phyloP scores from a whole-genome alignment of 2,797 vertebrate genomes.

The Poeciliopsis presidionis region DNA sequence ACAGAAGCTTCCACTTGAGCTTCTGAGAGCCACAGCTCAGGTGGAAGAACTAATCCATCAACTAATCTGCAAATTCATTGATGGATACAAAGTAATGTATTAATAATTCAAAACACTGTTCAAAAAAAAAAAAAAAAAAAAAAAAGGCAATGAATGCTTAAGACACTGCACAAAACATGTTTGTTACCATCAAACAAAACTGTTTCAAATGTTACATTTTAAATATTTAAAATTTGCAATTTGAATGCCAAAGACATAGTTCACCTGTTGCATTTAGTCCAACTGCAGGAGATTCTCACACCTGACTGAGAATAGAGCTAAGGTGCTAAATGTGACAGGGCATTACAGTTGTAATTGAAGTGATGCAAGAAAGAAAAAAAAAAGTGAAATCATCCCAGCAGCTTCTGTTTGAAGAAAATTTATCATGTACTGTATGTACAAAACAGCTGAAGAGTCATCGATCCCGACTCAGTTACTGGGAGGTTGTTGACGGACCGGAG shows the following conservation, averaged over 20 bases:
- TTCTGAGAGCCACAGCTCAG: background rate
- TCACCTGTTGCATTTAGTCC: background rate
- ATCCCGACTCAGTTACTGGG: constrained; percentile 44
- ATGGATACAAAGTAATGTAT: background rate
- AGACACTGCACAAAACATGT: background rate
- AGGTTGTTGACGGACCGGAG: constrained; percentile 43
- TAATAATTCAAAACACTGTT: background rate
- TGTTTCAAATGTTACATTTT: background rate
- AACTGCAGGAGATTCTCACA: background rate
- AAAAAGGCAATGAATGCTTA: background rate
- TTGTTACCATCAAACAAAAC: background rate
- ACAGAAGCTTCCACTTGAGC: background rate
- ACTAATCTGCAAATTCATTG: background rate
- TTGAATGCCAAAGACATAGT: background rate
- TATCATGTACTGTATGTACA: constrained; percentile 5
- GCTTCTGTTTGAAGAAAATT: constrained; percentile 9
- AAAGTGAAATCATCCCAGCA: background rate
- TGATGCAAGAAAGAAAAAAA: background rate
- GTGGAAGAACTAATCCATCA: background rate
- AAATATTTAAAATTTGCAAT: background rate
- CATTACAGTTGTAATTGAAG: background rate
- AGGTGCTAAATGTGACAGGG: too few relatives aligned
- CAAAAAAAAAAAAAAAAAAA: background rate
- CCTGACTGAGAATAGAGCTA: background rate
- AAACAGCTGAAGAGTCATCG: constrained; percentile 37